Evolutionary conservation across 2,113 vertebrate genomes (phyloP).

Genomic region (Triplophysa dalaica): DNA sequence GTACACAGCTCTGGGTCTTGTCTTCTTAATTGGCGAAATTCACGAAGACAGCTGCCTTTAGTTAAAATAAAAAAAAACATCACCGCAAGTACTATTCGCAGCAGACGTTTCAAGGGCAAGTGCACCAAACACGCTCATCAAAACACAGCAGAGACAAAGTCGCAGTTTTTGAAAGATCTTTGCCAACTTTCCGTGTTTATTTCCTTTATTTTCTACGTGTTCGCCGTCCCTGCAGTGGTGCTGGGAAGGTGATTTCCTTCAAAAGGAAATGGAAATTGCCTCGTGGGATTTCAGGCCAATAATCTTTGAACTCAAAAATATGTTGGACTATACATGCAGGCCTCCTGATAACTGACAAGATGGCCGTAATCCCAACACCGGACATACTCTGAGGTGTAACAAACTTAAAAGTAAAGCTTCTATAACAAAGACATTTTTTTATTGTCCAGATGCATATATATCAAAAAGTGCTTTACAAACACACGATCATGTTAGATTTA

Average conservation of each 20-base stretch:
- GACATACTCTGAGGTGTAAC: constrained; percentile 27
- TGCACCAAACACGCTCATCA: neutral
- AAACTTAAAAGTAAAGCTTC: constrained; percentile 21
- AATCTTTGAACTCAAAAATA: constrained; percentile 63
- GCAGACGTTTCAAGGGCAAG: constrained; percentile 19
- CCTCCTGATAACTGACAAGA: constrained; percentile 44
- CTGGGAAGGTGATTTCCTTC: constrained; percentile 70
- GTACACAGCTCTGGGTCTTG: constrained; percentile 60
- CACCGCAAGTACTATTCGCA: neutral
- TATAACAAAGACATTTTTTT: neutral
- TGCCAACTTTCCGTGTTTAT: constrained; percentile 66
- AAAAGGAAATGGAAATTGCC: constrained; percentile 70
- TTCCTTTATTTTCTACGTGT: constrained; percentile 63
- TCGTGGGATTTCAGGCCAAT: constrained; percentile 59
- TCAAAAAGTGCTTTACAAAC: constrained; percentile 16
- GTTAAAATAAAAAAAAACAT: constrained; percentile 15
- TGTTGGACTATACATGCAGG: constrained; percentile 46
- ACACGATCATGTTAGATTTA: neutral
- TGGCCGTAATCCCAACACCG: constrained; percentile 27
- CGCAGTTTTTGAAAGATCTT: constrained; percentile 44
- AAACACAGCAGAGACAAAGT: constrained; percentile 4
- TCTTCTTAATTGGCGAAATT: constrained; percentile 48
- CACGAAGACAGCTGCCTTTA: constrained; percentile 58
- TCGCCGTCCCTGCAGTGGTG: constrained; percentile 59
- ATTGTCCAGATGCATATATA: constrained; percentile 24